These are phyloP conservation scores for Erinaceus europaeus DNA, from an alignment of 2,113 vertebrate genomes.

Conservation along the genomic window DNA sequence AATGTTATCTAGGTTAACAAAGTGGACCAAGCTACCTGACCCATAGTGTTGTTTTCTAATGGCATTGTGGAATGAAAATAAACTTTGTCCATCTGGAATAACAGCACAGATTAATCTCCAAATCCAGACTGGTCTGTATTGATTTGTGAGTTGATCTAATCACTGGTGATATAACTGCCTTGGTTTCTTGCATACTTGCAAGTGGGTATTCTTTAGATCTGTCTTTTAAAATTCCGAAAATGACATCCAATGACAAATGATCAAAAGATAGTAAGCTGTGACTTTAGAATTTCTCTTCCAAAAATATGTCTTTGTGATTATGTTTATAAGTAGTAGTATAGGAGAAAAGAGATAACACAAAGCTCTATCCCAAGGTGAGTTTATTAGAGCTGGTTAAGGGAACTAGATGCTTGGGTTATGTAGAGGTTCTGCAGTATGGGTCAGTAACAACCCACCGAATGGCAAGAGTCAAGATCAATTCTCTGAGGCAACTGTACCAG, in stretches of 20 bases:
- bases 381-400: not conserved
- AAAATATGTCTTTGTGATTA: not conserved
- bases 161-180: not conserved
- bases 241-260: not conserved
- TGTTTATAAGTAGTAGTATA: not conserved
- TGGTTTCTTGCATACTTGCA: not conserved
- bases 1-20: not conserved
- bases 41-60: not conserved
- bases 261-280: conserved; percentile 16
- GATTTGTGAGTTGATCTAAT: not conserved
- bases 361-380: not conserved
- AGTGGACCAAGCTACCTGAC: not conserved
- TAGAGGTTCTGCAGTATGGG: not conserved
- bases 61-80: not conserved
- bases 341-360: not conserved
- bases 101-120: not conserved
- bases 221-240: conserved; percentile 29
- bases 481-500: not conserved
- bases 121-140: not conserved
- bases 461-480: not conserved
- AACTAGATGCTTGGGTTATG: not conserved
- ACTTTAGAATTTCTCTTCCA: not conserved
- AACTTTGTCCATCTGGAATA: not conserved
- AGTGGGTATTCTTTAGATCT: not conserved
- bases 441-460: not conserved